Evolutionary conservation across 2,888 invertebrate genomes (phyloP).

Genomic region (Leptopterna dolabrata): DNA sequence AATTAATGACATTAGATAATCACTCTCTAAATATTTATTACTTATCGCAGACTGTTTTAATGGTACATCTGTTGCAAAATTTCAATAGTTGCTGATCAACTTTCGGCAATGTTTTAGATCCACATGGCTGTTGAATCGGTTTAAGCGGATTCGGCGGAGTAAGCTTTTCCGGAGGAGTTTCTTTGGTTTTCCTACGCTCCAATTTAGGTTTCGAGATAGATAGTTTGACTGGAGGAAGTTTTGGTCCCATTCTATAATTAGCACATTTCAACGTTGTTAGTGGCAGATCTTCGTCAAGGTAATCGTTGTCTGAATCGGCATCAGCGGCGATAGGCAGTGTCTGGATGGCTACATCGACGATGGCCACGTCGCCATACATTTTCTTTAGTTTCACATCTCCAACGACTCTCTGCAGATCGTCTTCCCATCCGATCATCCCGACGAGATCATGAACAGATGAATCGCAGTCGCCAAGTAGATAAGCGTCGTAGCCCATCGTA

Average conservation of each 20-base stretch:
- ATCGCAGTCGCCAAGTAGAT: conserved; percentile 33
- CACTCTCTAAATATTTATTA: neutral
- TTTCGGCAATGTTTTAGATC: neutral
- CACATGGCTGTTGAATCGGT: neutral
- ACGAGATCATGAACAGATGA: neutral
- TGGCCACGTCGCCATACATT: neutral
- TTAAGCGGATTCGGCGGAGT: neutral
- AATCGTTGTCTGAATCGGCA: neutral
- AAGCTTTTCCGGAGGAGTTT: neutral
- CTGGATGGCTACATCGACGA: conserved; percentile 21
- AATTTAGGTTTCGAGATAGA: neutral
- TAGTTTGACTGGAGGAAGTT: neutral
- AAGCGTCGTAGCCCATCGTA: neutral
- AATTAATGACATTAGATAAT: no score
- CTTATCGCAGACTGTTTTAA: neutral
- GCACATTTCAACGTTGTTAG: neutral
- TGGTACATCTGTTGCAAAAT: neutral
- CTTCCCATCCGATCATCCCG: conserved; percentile 29
- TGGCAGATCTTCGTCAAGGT: neutral
- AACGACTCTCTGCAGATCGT: neutral
- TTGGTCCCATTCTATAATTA: neutral
- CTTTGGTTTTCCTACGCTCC: neutral
- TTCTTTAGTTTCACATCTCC: conserved; percentile 21
- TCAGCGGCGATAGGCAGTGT: neutral
- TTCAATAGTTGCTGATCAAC: neutral